Evolutionary conservation across 1,140 invertebrate species (phyloP), one percentile per base, ranked within the genome.

Genomic region (Dolichoris vasculosae): DNA sequence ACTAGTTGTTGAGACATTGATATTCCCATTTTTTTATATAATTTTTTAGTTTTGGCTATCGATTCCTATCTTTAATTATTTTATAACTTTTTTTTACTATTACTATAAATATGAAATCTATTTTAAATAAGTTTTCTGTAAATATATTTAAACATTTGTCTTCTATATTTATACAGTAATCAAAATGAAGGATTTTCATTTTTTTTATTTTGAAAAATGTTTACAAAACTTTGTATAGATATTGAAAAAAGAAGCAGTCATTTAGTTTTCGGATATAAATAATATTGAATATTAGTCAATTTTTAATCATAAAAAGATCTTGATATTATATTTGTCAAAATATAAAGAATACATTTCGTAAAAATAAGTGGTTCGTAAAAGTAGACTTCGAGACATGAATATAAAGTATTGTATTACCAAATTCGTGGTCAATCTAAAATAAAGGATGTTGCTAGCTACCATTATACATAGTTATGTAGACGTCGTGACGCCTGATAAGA

Each of bases 401-500:
- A 73, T 73, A 73, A 73, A 73, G 38, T 73, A 43, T 38, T 73
- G 40, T 43, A 38, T 73, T 73, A 43, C 23, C 69, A 4, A 73
- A 43, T 1, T 43, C 38, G 38, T 26, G 69, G 69, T 73, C 38
- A 73, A 73, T 43, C 69, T 40, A 1, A 20, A 69, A 71, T 71
- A 71, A 17, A 30, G 38, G 13, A 73, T 26, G 40, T 73, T 23
- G 69, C 38, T 6, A 43, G 35, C 17, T 73, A 73, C 23, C 26
- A 43, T 73, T n/a, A 43, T 43, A 38, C 69, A 43, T n/a, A 43
- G 38, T 43, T 73, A n/a, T n/a, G 23, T 11, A 73, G 38, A 73
- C 69, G 26, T 32, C 69, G 38, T 13, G 69, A 43, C 69, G 69
- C 69, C 69, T 43, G 69, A 43, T 73, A 73, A 73, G 69, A 73